A percentile compares a stretch with the other conserved stretches of the same genome.
Evolutionary conservation across 92 coral and sea anemone genomes (phyloP).

Genomic region (Blastomussa wellsi): DNA sequence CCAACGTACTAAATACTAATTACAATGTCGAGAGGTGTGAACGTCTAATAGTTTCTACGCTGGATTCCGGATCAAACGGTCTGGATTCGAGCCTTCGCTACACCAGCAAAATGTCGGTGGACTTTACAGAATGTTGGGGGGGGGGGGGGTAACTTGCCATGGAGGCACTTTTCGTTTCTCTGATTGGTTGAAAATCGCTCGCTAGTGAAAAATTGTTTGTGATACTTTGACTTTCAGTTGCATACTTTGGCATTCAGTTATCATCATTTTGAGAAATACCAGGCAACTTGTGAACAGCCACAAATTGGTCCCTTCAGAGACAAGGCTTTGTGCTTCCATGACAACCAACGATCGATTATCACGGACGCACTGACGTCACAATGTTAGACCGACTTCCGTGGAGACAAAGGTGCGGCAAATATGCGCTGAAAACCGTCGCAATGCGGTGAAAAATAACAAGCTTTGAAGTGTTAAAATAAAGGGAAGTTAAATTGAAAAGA

Average conservation of each 20-base stretch:
- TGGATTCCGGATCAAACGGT: too few species aligned
- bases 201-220: background rate
- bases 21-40: too few species aligned
- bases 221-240: background rate
- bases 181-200: background rate
- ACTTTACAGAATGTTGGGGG: too few species aligned
- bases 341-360: constrained; percentile 6
- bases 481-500: background rate
- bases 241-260: background rate
- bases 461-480: background rate
- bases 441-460: background rate
- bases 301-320: background rate
- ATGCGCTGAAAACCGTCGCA: background rate
- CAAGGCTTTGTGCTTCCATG: background rate
- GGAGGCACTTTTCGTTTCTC: background rate
- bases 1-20: too few species aligned
- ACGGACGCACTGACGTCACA: background rate
- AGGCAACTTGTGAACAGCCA: too few species aligned
- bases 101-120: too few species aligned
- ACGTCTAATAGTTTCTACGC: too few species aligned
- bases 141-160: too few species aligned
- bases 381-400: background rate
- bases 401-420: constrained; percentile 12
- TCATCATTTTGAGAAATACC: too few species aligned
- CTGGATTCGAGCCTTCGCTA: too few species aligned